phyloP scores from a whole-genome alignment of 2,888 invertebrate species.

The Netelia fuscicornis region DNA sequence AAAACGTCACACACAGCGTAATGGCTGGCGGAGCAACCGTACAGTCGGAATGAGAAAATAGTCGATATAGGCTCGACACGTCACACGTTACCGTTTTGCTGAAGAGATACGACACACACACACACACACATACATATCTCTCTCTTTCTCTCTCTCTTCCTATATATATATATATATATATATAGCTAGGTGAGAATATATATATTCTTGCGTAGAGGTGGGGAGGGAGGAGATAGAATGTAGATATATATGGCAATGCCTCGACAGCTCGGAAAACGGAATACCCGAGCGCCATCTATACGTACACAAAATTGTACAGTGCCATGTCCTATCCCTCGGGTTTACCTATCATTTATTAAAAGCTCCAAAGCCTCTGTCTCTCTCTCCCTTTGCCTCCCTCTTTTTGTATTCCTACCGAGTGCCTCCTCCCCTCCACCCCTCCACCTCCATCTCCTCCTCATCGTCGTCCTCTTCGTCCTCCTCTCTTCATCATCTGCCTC shows the following conservation, averaged over 20 bases:
- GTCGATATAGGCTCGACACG: slow-evolving; percentile 60
- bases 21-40: slow-evolving; percentile 43
- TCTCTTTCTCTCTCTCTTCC: too few relatives aligned
- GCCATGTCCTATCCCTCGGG: slow-evolving; percentile 70
- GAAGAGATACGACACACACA: slow-evolving; percentile 45
- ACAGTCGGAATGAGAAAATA: slow-evolving; percentile 48
- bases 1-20: slow-evolving; percentile 16
- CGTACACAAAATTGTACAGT: slow-evolving; percentile 67
- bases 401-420: slow-evolving; percentile 21
- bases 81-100: slow-evolving; percentile 51
- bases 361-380: slow-evolving; percentile 70
- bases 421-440: slow-evolving; percentile 7
- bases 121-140: too few relatives aligned
- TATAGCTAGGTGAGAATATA: neutral
- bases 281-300: slow-evolving; percentile 55
- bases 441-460: neutral
- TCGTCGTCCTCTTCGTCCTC: too few relatives aligned
- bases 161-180: neutral
- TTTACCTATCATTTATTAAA: slow-evolving; percentile 78
- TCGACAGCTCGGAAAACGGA: slow-evolving; percentile 52
- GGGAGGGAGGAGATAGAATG: neutral
- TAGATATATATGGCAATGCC: neutral
- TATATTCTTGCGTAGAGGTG: too few relatives aligned
- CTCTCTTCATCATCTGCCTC: neutral
- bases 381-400: slow-evolving; percentile 47